Evolutionary conservation across 2,888 invertebrate species (phyloP).

Genomic region (Protodeltote pygarga): DNA sequence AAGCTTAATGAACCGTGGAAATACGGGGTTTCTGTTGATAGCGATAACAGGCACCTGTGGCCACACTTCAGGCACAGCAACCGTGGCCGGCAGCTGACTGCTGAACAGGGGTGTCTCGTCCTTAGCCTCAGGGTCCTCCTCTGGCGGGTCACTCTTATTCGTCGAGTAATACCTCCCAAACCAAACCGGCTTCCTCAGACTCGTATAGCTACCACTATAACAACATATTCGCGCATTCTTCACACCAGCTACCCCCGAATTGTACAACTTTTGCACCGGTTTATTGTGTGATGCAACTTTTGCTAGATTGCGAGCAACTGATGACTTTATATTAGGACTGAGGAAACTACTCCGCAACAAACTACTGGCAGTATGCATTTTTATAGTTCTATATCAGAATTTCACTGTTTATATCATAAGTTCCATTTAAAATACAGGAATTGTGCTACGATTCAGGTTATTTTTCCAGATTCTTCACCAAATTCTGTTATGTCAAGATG

Average conservation of each 20-base stretch:
- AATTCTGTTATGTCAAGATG: slow-evolving; percentile 10
- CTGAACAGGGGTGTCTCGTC: slow-evolving; percentile 81
- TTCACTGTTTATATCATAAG: slow-evolving; percentile 31
- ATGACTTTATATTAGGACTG: slow-evolving; percentile 68
- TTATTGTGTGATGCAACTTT: slow-evolving; percentile 81
- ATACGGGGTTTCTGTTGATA: slow-evolving; percentile 97
- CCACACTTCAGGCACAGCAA: slow-evolving; percentile 98
- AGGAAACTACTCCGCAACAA: slow-evolving; percentile 71
- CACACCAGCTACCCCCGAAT: slow-evolving; percentile 39
- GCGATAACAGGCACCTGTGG: slow-evolving; percentile 98
- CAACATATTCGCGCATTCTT: slow-evolving; percentile 59
- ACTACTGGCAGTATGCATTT: slow-evolving; percentile 77
- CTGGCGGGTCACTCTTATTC: slow-evolving; percentile 73
- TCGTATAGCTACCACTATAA: slow-evolving; percentile 52
- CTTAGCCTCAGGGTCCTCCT: slow-evolving; percentile 71
- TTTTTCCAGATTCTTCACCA: slow-evolving; percentile 78
- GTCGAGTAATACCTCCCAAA: slow-evolving; percentile 68
- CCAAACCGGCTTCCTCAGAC: slow-evolving; percentile 40
- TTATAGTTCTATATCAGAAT: slow-evolving; percentile 33
- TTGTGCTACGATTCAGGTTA: slow-evolving; percentile 64
- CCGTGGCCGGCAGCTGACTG: slow-evolving; percentile 92
- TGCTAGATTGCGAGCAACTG: slow-evolving; percentile 69
- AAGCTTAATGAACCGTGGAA: slow-evolving; percentile 99
- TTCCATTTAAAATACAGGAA: slow-evolving; percentile 62
- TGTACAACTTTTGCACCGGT: slow-evolving; percentile 60